Conservation (phyloP, 2,888 invertebrate genomes). For the Clanis bilineata region DNA sequence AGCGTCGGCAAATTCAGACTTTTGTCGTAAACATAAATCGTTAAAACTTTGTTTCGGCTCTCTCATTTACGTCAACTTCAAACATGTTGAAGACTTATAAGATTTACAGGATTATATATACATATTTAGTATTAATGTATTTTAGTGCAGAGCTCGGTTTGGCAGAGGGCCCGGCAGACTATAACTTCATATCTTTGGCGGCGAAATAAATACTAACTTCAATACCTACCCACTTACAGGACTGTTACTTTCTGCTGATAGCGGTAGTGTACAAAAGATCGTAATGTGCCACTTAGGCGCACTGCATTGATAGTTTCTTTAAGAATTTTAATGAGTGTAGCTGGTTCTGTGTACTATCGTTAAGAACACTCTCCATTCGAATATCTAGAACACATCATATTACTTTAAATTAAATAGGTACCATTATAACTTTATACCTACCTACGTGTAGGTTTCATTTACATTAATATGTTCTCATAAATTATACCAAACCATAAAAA, state of each 20-base stretch:
- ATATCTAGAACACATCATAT: not conserved
- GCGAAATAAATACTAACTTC: constrained; percentile 41
- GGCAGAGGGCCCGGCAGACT: constrained; percentile 59
- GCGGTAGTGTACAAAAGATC: not conserved
- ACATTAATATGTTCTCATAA: no score
- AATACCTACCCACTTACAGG: constrained; percentile 8
- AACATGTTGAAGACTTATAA: constrained; percentile 51
- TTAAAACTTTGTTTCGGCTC: constrained; percentile 43
- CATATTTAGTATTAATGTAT: constrained; percentile 39
- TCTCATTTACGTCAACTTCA: constrained; percentile 40
- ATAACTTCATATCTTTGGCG: constrained; percentile 55
- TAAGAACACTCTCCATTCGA: not conserved
- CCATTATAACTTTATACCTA: no score
- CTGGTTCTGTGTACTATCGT: not conserved
- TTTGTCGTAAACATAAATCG: constrained; percentile 38
- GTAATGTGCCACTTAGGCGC: constrained; percentile 7
- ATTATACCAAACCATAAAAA: no score
- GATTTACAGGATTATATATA: constrained; percentile 49
- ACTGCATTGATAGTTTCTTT: constrained; percentile 10
- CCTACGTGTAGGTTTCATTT: no score
- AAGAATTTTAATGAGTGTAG: constrained; percentile 6
- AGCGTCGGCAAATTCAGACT: constrained; percentile 37
- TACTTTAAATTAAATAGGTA: no score
- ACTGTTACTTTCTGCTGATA: not conserved
- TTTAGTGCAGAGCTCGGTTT: constrained; percentile 58